Evolutionary conservation across 1,140 invertebrate species (phyloP).

Genomic region (Pectinophora gossypiella): DNA sequence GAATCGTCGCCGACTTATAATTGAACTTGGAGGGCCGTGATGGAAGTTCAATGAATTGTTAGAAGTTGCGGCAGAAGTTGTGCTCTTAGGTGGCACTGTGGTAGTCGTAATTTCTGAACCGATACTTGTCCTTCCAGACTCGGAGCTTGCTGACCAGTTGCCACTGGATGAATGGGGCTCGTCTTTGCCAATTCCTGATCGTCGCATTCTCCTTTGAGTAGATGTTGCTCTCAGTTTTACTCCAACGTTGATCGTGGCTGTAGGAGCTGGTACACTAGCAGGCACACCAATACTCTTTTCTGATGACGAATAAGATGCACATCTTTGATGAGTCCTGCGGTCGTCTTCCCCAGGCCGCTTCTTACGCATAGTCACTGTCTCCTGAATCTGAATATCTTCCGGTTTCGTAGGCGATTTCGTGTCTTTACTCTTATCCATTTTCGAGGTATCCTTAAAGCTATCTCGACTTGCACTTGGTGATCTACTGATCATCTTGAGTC

Average conservation of each 20-base stretch:
- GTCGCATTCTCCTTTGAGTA: constrained; percentile 76
- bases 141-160: constrained; percentile 95
- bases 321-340: constrained; percentile 80
- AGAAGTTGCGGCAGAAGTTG: constrained; percentile 80
- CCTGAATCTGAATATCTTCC: constrained; percentile 79
- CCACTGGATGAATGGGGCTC: constrained; percentile 93
- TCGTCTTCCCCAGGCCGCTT: constrained; percentile 72
- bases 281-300: constrained; percentile 80
- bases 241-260: constrained; percentile 75
- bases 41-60: constrained; percentile 79
- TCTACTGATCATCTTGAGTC: constrained; percentile 83
- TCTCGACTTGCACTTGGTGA: constrained; percentile 72
- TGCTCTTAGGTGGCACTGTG: constrained; percentile 82
- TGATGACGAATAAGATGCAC: constrained; percentile 84
- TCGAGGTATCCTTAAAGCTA: constrained; percentile 63
- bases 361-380: constrained; percentile 78
- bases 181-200: constrained; percentile 78
- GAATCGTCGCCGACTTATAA: constrained; percentile 79
- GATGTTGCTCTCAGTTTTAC: constrained; percentile 85
- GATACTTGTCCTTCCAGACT: constrained; percentile 89
- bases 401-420: constrained; percentile 56
- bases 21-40: constrained; percentile 81
- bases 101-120: constrained; percentile 86
- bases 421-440: constrained; percentile 60
- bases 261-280: constrained; percentile 65